A percentile compares a stretch with the other conserved stretches of the same genome.
These are phyloP conservation scores for Crenichthys baileyi DNA, from an alignment of 2,797 vertebrate species.

Conservation along the genomic window DNA sequence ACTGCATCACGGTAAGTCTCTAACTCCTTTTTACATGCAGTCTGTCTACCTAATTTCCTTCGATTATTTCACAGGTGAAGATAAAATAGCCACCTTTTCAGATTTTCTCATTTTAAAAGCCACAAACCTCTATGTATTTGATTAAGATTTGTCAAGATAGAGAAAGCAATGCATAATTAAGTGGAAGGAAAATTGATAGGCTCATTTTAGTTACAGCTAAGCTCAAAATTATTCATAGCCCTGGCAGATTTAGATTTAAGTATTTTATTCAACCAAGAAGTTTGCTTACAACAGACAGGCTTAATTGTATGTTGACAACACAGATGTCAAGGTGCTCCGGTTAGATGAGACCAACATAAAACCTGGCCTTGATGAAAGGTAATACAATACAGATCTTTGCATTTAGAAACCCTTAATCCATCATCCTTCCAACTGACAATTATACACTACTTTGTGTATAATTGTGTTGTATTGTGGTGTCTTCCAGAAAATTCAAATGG, in stretches of 20 bases:
- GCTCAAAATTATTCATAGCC: neutral
- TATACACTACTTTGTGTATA: neutral
- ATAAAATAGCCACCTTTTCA: neutral
- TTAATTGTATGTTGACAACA: no score
- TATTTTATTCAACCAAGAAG: neutral
- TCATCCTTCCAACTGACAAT: neutral
- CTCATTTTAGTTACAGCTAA: neutral
- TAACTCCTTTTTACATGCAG: neutral
- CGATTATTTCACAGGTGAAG: no score
- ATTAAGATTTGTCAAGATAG: no score
- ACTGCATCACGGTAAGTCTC: slow-evolving; percentile 85
- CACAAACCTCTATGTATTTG: no score
- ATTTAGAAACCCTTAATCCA: neutral
- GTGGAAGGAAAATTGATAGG: neutral
- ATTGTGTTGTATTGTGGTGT: no score
- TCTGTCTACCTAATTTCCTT: neutral
- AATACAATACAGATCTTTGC: neutral
- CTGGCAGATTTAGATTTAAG: neutral
- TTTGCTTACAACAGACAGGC: neutral
- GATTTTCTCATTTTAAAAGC: neutral
- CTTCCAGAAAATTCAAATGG: no score
- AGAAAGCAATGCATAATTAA: no score
- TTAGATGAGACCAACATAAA: neutral
- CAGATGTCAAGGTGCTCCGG: neutral
- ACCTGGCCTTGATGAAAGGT: neutral